These are phyloP conservation scores for Echinometra lucunter DNA, from an alignment of 53 echinoderm and acorn worm species.

Conservation along the genomic window DNA sequence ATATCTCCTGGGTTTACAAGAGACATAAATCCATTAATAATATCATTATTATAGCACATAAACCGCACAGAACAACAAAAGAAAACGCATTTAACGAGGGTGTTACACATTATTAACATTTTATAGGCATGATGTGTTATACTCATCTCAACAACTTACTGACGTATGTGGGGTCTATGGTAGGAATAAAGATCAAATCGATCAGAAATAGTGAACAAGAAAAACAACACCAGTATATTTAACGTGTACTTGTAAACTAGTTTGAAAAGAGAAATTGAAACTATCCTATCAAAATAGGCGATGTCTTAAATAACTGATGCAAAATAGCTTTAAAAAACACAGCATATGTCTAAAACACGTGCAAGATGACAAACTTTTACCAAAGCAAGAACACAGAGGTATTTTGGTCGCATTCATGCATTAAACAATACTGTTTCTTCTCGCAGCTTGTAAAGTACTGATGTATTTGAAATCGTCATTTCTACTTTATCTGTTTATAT, in stretches of 20 bases:
- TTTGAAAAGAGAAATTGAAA: too few species aligned
- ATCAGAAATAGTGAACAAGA: not conserved
- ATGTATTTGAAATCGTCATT: not conserved
- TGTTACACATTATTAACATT: not conserved
- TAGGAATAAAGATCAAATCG: not conserved
- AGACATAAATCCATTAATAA: not conserved
- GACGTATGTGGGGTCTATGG: not conserved
- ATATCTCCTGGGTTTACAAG: too few species aligned
- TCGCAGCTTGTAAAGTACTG: conserved; percentile 18
- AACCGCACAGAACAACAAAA: not conserved
- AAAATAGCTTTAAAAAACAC: too few species aligned
- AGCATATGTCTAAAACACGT: too few species aligned
- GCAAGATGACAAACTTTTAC: not conserved
- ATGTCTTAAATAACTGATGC: too few species aligned
- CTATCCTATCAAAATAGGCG: too few species aligned
- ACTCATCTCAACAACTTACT: not conserved
- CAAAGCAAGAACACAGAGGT: not conserved
- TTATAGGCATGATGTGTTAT: not conserved
- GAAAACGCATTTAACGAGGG: not conserved
- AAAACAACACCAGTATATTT: not conserved
- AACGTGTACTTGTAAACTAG: not conserved
- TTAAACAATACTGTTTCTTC: not conserved
- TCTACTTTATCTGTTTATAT: not conserved
- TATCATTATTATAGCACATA: not conserved
- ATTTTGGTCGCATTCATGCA: not conserved